Evolutionary conservation across 2,113 vertebrate genomes (phyloP).

Genomic region (Odocoileus hemionus): DNA sequence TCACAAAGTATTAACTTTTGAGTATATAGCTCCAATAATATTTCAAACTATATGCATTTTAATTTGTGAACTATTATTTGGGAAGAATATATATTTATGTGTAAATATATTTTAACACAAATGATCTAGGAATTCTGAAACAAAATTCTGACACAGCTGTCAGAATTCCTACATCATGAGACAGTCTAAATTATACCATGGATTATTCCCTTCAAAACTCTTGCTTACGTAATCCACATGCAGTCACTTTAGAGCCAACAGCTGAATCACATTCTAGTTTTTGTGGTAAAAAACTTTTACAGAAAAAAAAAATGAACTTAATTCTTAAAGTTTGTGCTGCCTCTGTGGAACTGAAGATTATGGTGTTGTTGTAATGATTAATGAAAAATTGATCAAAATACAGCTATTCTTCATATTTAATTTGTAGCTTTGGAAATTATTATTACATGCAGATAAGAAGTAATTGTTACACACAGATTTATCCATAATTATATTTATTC

Average conservation of each 20-base stretch:
- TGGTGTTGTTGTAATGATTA: neutral
- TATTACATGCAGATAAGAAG: neutral
- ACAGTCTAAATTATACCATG: constrained; percentile 53
- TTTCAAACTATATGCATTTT: constrained; percentile 19
- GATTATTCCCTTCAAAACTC: neutral
- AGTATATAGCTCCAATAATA: constrained; percentile 22
- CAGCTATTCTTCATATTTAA: neutral
- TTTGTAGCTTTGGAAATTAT: neutral
- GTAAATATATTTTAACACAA: constrained; percentile 53
- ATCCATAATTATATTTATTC: neutral
- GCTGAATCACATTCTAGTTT: constrained; percentile 25
- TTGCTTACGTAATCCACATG: constrained; percentile 24
- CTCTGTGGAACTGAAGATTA: neutral
- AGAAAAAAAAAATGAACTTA: neutral
- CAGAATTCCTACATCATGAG: constrained; percentile 56
- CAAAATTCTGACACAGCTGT: constrained; percentile 61
- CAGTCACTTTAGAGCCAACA: constrained; percentile 6
- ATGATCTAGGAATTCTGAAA: neutral
- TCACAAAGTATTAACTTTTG: neutral
- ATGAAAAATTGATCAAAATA: neutral
- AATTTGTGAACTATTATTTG: constrained; percentile 49
- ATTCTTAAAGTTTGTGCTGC: neutral
- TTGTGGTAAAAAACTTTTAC: neutral
- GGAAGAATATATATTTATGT: constrained; percentile 53
- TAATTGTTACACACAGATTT: neutral